phyloP scores from a whole-genome alignment of 2,113 vertebrate genomes.

The Sylvilagus bachmani region DNA sequence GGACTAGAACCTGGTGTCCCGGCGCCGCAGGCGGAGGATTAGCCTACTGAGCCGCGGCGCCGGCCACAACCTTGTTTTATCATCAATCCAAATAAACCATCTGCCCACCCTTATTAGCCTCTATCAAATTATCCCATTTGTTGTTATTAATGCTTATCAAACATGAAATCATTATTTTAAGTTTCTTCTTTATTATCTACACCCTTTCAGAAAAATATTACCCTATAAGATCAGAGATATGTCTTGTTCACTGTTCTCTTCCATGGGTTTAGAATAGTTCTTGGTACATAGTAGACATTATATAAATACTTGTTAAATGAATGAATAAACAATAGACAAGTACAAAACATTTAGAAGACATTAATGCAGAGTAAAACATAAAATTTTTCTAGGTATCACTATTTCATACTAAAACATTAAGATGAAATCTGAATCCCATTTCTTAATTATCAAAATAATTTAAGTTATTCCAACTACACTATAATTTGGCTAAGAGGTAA shows the following conservation, averaged over 20 bases:
- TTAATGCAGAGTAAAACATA: slow-evolving; percentile 4
- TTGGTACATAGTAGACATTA: background rate
- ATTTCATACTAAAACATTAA: slow-evolving; percentile 44
- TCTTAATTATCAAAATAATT: slow-evolving; percentile 61
- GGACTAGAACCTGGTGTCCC: too few relatives aligned
- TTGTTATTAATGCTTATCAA: background rate
- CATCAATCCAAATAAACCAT: background rate
- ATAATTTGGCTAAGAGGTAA: slow-evolving; percentile 65
- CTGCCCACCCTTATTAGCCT: background rate
- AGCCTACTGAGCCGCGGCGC: too few relatives aligned
- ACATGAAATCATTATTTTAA: background rate
- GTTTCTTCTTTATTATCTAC: background rate
- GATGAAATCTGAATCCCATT: slow-evolving; percentile 26
- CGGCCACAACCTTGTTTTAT: background rate
- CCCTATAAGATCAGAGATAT: background rate
- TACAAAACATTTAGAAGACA: slow-evolving; percentile 37
- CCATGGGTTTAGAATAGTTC: background rate
- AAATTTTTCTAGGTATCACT: background rate
- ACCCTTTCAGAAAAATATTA: background rate
- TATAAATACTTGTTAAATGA: slow-evolving; percentile 31
- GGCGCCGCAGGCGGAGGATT: too few relatives aligned
- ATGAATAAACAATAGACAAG: slow-evolving; percentile 22
- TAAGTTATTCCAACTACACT: slow-evolving; percentile 26
- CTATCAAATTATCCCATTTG: background rate
- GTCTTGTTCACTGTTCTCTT: background rate